These are phyloP conservation scores for Heteromurus nitidus DNA, from an alignment of 2,888 invertebrate genomes.

Conservation along the genomic window DNA sequence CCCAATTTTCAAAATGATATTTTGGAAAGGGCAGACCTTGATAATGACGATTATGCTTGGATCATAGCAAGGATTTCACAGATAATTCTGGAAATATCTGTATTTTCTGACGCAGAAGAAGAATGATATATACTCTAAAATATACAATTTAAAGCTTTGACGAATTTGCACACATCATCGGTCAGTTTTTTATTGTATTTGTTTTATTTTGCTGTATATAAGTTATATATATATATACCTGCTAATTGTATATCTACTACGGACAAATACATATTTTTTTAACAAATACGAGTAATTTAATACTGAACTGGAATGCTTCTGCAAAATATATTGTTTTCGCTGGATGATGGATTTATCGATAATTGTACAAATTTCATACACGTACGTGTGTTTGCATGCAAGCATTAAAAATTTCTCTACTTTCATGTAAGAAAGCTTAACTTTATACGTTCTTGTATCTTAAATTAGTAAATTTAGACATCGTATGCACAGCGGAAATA, in stretches of 20 bases:
- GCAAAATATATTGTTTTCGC: not conserved
- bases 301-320: slow-evolving; percentile 39
- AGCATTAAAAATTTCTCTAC: too few relatives aligned
- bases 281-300: slow-evolving; percentile 15
- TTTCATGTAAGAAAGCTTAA: too few relatives aligned
- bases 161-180: too few relatives aligned
- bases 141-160: slow-evolving; percentile 4
- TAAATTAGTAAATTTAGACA: too few relatives aligned
- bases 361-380: too few relatives aligned
- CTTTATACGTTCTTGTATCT: too few relatives aligned
- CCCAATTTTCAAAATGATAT: not conserved
- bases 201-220: slow-evolving; percentile 23
- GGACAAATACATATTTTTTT: not conserved
- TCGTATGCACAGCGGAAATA: too few relatives aligned
- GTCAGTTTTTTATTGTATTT: slow-evolving; percentile 13
- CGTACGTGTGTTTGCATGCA: too few relatives aligned
- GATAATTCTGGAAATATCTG: slow-evolving; percentile 44
- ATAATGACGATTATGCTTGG: slow-evolving; percentile 48
- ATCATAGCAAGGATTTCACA: slow-evolving; percentile 49
- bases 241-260: slow-evolving; percentile 7
- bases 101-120: slow-evolving; percentile 11
- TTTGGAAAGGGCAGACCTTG: slow-evolving; percentile 2
- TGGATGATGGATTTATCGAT: too few relatives aligned
- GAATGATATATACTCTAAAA: not conserved
- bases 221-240: not conserved